These are phyloP conservation scores for Pseudococcus longispinus DNA, from an alignment of 2,888 invertebrate genomes.

Conservation along the genomic window DNA sequence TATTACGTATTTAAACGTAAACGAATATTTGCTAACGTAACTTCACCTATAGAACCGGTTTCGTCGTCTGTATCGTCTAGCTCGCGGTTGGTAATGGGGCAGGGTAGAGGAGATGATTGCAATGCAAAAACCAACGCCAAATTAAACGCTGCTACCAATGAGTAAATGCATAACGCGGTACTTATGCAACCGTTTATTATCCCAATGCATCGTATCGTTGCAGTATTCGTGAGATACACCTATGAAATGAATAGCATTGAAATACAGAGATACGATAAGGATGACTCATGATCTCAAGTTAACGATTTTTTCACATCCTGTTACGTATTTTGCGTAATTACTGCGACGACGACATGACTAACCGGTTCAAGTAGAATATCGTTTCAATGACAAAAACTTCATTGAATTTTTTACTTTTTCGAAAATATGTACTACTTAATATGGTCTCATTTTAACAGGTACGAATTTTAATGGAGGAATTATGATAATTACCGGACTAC, in stretches of 20 bases:
- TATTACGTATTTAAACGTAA: conserved; percentile 12
- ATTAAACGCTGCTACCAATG: background rate
- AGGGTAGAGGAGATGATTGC: background rate
- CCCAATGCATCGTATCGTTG: background rate
- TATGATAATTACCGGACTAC: background rate
- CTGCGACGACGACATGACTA: background rate
- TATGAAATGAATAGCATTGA: background rate
- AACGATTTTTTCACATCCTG: background rate
- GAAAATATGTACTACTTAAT: background rate
- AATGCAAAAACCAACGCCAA: background rate
- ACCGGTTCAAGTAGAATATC: background rate
- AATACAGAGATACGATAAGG: background rate
- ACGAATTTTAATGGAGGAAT: background rate
- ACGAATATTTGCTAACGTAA: conserved; percentile 6
- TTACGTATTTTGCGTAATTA: background rate
- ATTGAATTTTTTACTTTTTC: background rate
- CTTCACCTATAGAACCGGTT: conserved; percentile 12
- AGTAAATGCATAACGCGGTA: background rate
- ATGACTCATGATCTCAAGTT: conserved; percentile 18
- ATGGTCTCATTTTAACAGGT: background rate
- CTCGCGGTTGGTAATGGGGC: background rate
- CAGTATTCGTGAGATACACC: background rate
- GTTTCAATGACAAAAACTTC: background rate
- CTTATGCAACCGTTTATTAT: conserved; percentile 6
- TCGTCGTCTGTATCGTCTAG: conserved; percentile 26